These are phyloP conservation scores for Avahi laniger DNA, from an alignment of 2,797 vertebrate genomes.

Conservation along the genomic window DNA sequence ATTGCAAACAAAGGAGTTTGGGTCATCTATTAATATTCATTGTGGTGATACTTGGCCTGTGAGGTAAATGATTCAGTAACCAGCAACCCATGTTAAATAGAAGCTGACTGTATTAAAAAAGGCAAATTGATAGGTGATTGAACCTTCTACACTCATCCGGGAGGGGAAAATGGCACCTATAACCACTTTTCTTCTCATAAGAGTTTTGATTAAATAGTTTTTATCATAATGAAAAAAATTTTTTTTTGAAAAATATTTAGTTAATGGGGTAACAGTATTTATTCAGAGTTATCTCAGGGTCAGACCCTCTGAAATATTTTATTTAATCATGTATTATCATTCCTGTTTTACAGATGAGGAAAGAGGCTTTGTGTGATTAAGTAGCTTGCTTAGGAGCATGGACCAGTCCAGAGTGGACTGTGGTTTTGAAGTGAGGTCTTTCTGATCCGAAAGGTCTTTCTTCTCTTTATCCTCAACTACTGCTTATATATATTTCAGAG, in stretches of 20 bases:
- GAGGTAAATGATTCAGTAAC: neutral
- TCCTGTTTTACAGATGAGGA: neutral
- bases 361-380: neutral
- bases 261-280: neutral
- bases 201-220: conserved; percentile 30
- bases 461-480: neutral
- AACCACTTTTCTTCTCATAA: neutral
- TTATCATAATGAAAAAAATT: neutral
- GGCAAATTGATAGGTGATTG: neutral
- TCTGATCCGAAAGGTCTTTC: neutral
- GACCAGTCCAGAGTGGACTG: neutral
- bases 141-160: neutral
- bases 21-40: neutral
- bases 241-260: neutral
- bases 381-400: neutral
- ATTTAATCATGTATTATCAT: neutral
- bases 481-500: neutral
- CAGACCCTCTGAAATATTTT: conserved; percentile 7
- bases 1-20: neutral
- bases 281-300: neutral
- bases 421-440: conserved; percentile 8
- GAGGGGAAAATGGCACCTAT: neutral
- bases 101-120: neutral
- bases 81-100: neutral
- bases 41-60: neutral